Evolutionary conservation across 2,113 vertebrate genomes (phyloP).

Genomic region (Nanorana parkeri): DNA sequence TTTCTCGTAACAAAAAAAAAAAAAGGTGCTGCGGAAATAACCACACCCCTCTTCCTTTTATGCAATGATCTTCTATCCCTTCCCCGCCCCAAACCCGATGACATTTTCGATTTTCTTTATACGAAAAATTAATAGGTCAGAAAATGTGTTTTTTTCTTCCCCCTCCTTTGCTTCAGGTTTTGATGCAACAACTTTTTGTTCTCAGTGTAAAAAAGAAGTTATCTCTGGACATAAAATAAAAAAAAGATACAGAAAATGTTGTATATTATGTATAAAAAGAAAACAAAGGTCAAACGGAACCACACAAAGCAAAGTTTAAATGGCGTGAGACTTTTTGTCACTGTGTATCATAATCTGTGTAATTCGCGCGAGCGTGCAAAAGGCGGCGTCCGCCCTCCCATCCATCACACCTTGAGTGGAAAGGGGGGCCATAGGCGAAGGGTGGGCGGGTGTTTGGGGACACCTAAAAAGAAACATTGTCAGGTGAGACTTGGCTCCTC

Average conservation of each 20-base stretch:
- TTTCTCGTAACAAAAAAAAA: neutral
- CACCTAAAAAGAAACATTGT: too few relatives aligned
- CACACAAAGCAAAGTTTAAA: conserved; percentile 83
- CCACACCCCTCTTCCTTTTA: conserved; percentile 44
- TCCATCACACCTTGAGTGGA: too few relatives aligned
- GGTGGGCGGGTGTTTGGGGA: too few relatives aligned
- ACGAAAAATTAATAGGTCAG: conserved; percentile 3
- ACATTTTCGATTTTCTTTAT: conserved; percentile 56
- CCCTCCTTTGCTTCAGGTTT: conserved; percentile 23
- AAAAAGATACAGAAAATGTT: conserved; percentile 76
- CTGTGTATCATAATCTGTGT: conserved; percentile 95
- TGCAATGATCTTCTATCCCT: conserved; percentile 61
- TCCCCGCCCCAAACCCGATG: neutral
- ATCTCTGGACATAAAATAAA: conserved; percentile 84
- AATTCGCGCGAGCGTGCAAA: conserved; percentile 88
- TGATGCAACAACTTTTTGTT: conserved; percentile 15
- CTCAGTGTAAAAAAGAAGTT: conserved; percentile 83
- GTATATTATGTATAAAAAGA: conserved; percentile 95
- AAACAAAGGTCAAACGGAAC: conserved; percentile 62
- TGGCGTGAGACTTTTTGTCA: conserved; percentile 70
- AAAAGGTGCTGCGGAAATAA: conserved; percentile 26
- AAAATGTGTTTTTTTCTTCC: neutral
- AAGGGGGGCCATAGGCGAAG: too few relatives aligned
- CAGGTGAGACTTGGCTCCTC: too few relatives aligned
- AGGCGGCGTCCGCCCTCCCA: conserved; percentile 65